Evolutionary conservation across 2,113 vertebrate genomes (phyloP).

Genomic region (Colaptes auratus): DNA sequence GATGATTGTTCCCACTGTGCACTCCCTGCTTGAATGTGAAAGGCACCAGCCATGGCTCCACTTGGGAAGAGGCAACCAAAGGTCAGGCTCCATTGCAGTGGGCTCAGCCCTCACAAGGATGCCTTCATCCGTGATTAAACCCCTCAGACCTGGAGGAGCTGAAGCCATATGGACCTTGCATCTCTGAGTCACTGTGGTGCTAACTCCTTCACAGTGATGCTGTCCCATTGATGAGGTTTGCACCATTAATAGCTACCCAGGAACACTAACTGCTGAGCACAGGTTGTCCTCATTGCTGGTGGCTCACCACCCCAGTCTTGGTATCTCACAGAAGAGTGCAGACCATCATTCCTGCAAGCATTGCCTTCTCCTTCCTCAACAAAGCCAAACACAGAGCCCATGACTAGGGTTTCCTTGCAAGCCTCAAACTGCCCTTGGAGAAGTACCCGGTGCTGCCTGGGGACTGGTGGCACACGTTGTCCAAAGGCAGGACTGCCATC

Average conservation of each 20-base stretch:
- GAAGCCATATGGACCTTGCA: fast-evolving
- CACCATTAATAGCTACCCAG: fast-evolving
- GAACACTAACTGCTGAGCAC: neutral
- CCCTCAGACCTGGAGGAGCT: neutral
- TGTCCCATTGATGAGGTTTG: neutral
- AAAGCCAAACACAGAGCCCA: neutral
- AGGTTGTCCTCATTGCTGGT: neutral
- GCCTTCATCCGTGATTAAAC: neutral
- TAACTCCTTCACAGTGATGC: neutral
- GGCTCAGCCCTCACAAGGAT: neutral
- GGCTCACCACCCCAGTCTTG: neutral
- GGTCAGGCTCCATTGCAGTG: neutral
- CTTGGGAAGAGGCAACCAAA: neutral
- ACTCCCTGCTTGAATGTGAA: neutral
- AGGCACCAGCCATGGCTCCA: neutral
- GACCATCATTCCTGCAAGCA: neutral
- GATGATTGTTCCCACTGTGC: neutral
- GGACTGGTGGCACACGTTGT: neutral
- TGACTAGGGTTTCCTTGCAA: neutral
- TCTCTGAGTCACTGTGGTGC: neutral
- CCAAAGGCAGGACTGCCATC: conserved; percentile 20
- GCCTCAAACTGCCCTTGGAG: neutral
- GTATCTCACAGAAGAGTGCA: neutral
- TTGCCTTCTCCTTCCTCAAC: neutral
- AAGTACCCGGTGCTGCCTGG: fast-evolving